Evolutionary conservation across 2,113 vertebrate species (phyloP).

Genomic region (Alaudala cheleensis): DNA sequence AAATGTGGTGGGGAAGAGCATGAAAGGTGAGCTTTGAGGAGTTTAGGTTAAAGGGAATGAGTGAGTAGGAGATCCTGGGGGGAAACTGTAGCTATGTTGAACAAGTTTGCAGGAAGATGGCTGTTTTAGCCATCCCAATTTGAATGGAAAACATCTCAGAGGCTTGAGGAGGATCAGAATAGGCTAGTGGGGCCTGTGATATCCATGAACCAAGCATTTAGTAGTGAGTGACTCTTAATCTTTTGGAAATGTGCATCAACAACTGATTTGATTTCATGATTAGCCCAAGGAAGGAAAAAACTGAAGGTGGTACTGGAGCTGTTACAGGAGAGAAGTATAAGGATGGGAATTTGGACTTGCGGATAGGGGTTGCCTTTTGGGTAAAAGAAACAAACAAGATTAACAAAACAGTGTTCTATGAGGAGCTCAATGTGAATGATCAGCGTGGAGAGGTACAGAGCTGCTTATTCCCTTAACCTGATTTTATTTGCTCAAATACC

Average conservation of each 20-base stretch:
- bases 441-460: background rate
- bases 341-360: background rate
- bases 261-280: background rate
- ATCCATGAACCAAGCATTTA: background rate
- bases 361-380: background rate
- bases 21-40: background rate
- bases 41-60: background rate
- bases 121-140: background rate
- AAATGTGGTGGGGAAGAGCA: fast-evolving
- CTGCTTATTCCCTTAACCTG: constrained; percentile 1
- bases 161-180: background rate
- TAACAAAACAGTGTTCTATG: fast-evolving
- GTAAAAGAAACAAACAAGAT: background rate
- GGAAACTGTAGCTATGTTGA: background rate
- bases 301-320: background rate
- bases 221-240: background rate
- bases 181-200: background rate
- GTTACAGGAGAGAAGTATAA: background rate
- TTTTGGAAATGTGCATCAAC: background rate
- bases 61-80: background rate
- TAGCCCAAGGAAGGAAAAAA: background rate
- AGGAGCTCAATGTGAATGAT: background rate
- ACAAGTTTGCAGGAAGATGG: background rate
- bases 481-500: background rate
- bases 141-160: background rate